Conservation (phyloP, 2,113 vertebrate species). For the Piaya cayana region DNA sequence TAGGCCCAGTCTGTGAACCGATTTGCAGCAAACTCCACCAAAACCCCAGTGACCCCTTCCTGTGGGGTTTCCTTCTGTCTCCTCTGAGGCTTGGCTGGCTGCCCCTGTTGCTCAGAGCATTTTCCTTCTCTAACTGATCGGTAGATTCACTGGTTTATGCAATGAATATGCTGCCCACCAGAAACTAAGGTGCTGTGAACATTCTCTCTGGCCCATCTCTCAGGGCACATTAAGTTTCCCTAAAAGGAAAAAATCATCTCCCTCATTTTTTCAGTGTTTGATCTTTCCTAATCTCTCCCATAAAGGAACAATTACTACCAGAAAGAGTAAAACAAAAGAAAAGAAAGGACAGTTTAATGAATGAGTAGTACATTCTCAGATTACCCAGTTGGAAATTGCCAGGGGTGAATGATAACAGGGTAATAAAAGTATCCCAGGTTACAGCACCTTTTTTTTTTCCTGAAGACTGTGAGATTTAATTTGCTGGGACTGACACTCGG, state of each 20-base stretch:
- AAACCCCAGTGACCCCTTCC: background rate
- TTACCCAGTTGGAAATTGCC: background rate
- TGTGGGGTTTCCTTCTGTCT: background rate
- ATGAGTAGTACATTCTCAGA: background rate
- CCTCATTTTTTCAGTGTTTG: background rate
- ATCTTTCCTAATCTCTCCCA: background rate
- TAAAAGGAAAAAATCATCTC: background rate
- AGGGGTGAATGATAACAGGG: background rate
- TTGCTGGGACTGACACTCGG: background rate
- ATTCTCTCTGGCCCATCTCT: background rate
- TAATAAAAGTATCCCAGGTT: background rate
- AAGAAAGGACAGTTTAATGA: background rate
- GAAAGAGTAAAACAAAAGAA: background rate
- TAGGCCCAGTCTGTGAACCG: rapidly evolving
- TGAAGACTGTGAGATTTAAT: background rate
- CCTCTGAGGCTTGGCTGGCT: background rate
- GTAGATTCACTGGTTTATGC: background rate
- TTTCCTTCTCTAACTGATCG: background rate
- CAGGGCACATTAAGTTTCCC: background rate
- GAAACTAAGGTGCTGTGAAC: background rate
- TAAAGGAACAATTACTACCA: background rate
- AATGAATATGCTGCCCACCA: background rate
- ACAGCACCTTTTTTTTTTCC: background rate
- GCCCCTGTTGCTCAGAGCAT: background rate
- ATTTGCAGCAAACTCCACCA: background rate